Base-by-base conservation (phyloP, 2,797 vertebrate genomes). In the Harpagifer antarcticus region DNA sequence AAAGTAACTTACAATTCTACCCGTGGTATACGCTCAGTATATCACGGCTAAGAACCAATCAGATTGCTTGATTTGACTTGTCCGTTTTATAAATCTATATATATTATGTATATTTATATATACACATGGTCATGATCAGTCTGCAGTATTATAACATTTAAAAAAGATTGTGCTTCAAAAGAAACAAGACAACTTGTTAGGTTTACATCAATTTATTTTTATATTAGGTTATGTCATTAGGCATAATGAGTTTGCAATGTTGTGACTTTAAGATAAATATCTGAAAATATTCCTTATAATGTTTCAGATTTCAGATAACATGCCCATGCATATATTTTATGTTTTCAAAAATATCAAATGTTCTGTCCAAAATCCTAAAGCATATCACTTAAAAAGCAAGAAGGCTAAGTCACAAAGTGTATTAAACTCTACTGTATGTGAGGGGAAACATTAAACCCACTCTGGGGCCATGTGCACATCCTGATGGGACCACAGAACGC, bases 391-490 rank as follows among this genome's bases (percentile, higher is more conserved):
- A 62, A 50, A 31, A 11, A 63, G 2, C 44, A 7, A 45, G 23
- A 63, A 53, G 45, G 13, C 31, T n/a, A 52, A 68, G 15, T 70
- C 68, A 31, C 69, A 37, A 17, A 27, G 43, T 13, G 8, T 37
- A 37, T 37, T 37, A 9, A 37, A 37, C 6, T 68, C 80, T 50
- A 70, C 57, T 53, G 64, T 61, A 49, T 23, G 13, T 52, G 1
- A 72, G 62, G 63, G 83, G 84, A 88, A 86, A 87, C 78, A 53
- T 81, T 76, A 86, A 86, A 85, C 83, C 74, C 15, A 43, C 4
- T n/a, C 14, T 48, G 44, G 70, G 81, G 69, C 50, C 58, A 14
- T 0, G 44, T 16, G 68, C 16, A 50, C 50, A 11, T 65, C 67
- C 37, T 59, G 62, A 75, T 16, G 52, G 67, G 61, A 56, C 17